Evolutionary conservation across 1,140 invertebrate species (phyloP).

Genomic region (Latrodectus geometricus): DNA sequence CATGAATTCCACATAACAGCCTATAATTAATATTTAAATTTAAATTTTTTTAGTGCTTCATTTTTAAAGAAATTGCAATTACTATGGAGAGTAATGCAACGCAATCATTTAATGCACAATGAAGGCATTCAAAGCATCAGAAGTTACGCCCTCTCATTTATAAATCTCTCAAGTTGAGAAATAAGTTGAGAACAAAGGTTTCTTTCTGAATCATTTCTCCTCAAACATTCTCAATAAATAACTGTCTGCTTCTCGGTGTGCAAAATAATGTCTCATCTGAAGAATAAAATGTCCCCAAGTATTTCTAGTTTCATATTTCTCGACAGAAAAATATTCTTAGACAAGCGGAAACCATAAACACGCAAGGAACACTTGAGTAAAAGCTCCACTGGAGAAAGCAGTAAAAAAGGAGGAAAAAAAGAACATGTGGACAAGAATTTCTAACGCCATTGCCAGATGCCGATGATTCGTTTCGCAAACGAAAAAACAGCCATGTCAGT

Average conservation of each 20-base stretch:
- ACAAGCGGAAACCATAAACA: not conserved
- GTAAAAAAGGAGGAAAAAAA: not conserved
- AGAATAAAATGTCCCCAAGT: not conserved
- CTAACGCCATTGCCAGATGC: not conserved
- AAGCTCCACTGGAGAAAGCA: not conserved
- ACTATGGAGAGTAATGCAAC: no score
- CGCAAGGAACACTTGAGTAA: not conserved
- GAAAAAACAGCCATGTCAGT: not conserved
- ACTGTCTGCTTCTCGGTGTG: not conserved
- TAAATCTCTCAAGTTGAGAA: no score
- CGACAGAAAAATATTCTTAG: not conserved
- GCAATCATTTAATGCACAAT: no score
- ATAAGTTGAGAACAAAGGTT: no score
- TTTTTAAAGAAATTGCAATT: no score
- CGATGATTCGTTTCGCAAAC: not conserved
- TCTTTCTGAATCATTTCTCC: no score
- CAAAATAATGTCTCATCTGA: not conserved
- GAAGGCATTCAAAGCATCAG: no score
- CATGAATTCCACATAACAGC: no score
- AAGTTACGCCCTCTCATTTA: no score
- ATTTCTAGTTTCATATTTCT: not conserved
- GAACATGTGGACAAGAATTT: not conserved
- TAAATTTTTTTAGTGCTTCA: no score
- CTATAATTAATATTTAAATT: no score
- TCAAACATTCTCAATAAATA: not conserved